These are phyloP conservation scores for Helogale parvula DNA, from an alignment of 2,113 vertebrate genomes.

Conservation along the genomic window DNA sequence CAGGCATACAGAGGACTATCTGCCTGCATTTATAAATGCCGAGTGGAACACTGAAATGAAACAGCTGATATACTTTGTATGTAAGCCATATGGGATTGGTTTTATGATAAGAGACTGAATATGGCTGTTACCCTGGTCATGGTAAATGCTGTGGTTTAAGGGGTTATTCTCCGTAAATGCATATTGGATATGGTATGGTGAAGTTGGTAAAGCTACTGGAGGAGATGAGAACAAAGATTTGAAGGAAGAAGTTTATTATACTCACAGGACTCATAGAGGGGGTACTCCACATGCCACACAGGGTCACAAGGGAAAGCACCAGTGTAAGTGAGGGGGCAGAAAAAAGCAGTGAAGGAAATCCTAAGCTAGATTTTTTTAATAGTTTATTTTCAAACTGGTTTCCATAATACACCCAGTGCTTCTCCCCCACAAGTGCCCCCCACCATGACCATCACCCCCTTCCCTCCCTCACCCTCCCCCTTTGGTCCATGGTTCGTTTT, in stretches of 20 bases:
- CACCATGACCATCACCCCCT: no score
- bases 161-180: background rate
- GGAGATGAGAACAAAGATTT: background rate
- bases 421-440: no score
- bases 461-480: no score
- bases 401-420: no score
- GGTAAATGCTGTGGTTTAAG: background rate
- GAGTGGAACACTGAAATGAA: background rate
- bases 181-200: background rate
- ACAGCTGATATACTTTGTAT: background rate
- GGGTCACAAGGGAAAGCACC: background rate
- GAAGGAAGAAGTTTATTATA: background rate
- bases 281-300: background rate
- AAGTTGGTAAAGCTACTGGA: background rate
- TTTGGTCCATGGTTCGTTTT: no score
- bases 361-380: background rate
- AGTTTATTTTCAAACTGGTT: no score
- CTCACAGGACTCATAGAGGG: background rate
- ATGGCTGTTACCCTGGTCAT: background rate
- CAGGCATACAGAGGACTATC: background rate
- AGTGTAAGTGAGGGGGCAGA: background rate
- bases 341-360: background rate
- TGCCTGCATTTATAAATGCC: background rate
- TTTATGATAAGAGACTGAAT: background rate
- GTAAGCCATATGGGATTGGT: background rate